Conservation (phyloP, 2,888 invertebrate genomes). For the Luperina testacea region DNA sequence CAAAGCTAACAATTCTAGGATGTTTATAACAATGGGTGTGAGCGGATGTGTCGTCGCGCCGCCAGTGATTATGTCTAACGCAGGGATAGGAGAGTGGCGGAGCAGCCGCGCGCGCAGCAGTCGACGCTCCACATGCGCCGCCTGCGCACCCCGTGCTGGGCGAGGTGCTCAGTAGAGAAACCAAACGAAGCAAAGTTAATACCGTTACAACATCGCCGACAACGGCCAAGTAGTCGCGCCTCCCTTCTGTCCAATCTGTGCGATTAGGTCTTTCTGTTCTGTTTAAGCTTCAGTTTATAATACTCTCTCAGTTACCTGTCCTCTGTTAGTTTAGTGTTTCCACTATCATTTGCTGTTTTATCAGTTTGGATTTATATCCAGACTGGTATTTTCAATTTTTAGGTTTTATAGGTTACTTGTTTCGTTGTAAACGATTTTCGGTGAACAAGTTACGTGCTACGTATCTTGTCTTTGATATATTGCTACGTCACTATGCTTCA, state of each 20-base stretch:
- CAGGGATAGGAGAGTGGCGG: slow-evolving; percentile 89
- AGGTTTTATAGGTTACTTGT: slow-evolving; percentile 67
- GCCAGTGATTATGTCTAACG: slow-evolving; percentile 89
- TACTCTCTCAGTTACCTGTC: slow-evolving; percentile 77
- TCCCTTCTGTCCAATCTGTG: slow-evolving; percentile 89
- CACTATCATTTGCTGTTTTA: slow-evolving; percentile 75
- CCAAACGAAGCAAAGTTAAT: slow-evolving; percentile 92
- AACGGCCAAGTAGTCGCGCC: slow-evolving; percentile 89
- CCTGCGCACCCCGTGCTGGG: slow-evolving; percentile 95
- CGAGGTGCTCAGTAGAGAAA: slow-evolving; percentile 93
- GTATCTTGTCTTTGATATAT: slow-evolving; percentile 4
- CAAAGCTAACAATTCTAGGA: slow-evolving; percentile 69
- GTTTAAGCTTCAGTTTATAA: slow-evolving; percentile 84
- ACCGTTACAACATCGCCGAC: slow-evolving; percentile 88
- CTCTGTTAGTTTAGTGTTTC: slow-evolving; percentile 85
- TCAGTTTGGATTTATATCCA: slow-evolving; percentile 72
- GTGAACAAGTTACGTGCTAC: slow-evolving; percentile 73
- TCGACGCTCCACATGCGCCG: slow-evolving; percentile 92
- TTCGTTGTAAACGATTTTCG: slow-evolving; percentile 65
- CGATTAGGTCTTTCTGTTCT: slow-evolving; percentile 89
- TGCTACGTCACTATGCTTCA: not conserved
- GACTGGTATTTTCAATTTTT: slow-evolving; percentile 68
- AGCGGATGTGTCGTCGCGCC: slow-evolving; percentile 77
- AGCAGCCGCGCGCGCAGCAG: slow-evolving; percentile 85
- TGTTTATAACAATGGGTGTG: slow-evolving; percentile 71